A percentile compares a stretch with the other conserved stretches of the same genome.
Conservation (phyloP, 2,888 invertebrate genomes). For the Rapana venosa region DNA sequence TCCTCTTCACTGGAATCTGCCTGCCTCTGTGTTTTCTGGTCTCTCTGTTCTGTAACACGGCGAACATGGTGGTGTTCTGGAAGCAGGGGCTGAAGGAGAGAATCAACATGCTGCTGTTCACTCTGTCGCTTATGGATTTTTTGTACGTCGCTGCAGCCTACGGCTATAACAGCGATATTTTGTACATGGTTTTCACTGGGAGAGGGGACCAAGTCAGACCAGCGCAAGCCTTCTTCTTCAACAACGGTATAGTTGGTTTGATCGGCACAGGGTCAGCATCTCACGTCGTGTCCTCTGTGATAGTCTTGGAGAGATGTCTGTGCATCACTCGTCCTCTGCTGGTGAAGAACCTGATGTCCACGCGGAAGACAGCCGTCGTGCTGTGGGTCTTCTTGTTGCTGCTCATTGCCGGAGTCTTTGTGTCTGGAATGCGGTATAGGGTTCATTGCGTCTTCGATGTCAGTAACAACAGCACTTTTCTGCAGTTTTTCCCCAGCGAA, state of each 20-base stretch:
- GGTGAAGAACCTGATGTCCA: neutral
- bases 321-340: neutral
- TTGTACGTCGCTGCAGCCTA: neutral
- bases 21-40: neutral
- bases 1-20: neutral
- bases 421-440: neutral
- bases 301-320: neutral
- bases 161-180: neutral
- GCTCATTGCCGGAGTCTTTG: neutral
- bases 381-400: neutral
- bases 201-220: neutral
- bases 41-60: neutral
- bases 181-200: neutral
- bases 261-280: neutral
- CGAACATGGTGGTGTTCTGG: neutral
- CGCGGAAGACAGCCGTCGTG: neutral
- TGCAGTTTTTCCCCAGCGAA: neutral
- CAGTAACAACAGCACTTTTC: neutral
- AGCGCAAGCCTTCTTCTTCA: neutral
- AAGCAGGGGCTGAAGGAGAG: neutral
- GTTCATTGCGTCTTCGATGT: neutral
- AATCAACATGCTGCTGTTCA: neutral
- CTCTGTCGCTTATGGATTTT: neutral
- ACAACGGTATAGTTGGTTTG: neutral
- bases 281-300: neutral